These are phyloP conservation scores for Parambassis ranga DNA, from an alignment of 2,797 vertebrate species.

Conservation along the genomic window DNA sequence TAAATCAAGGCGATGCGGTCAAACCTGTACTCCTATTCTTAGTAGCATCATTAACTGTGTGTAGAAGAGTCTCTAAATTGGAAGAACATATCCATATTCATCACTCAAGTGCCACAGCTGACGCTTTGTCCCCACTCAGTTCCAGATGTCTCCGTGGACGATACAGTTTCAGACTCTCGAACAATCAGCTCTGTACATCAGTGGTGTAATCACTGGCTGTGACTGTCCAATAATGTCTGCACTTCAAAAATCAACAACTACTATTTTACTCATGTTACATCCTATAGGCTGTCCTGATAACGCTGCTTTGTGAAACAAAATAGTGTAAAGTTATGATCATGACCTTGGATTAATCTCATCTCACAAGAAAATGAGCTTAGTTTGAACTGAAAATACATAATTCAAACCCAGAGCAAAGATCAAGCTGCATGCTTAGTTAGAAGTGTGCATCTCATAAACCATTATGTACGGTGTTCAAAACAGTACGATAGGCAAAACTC, in stretches of 20 bases:
- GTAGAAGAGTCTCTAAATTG: conserved; percentile 26
- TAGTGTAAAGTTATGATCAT: conserved; percentile 17
- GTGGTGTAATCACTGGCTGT: conserved; percentile 39
- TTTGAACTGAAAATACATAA: conserved; percentile 28
- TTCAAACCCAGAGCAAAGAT: conserved; percentile 36
- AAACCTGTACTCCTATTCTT: conserved; percentile 25
- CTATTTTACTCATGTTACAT: conserved; percentile 34
- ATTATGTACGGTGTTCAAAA: neutral
- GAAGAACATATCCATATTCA: conserved; percentile 42
- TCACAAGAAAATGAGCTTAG: conserved; percentile 31
- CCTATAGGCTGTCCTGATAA: neutral
- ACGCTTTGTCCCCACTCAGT: conserved; percentile 38
- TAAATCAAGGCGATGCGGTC: neutral
- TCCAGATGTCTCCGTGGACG: conserved; percentile 48
- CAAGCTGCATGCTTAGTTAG: conserved; percentile 23
- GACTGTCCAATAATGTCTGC: conserved; percentile 15
- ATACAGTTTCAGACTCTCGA: conserved; percentile 34
- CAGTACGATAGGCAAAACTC: neutral
- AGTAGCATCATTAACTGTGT: conserved; percentile 23
- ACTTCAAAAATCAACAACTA: conserved; percentile 23
- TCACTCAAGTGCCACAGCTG: conserved; percentile 50
- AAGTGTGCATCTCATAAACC: conserved; percentile 8
- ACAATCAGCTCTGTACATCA: conserved; percentile 33
- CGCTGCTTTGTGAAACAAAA: conserved; percentile 1
- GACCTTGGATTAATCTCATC: conserved; percentile 5